A percentile compares a stretch with the other conserved stretches of the same genome.
phyloP scores from a whole-genome alignment of 2,888 invertebrate genomes.

The Blera fallax region DNA sequence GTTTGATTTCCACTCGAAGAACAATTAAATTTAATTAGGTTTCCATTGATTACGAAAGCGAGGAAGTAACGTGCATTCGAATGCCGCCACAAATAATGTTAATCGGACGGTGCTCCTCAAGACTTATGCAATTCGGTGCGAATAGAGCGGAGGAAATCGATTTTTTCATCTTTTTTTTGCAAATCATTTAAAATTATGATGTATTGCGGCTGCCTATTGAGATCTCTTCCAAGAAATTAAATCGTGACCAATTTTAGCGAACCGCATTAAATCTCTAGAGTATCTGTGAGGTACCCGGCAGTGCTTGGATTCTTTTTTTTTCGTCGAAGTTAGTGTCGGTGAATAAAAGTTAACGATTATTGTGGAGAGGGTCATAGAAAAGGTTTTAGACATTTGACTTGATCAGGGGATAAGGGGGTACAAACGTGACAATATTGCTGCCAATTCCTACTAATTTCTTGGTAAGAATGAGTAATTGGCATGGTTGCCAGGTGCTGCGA shows the following conservation, averaged over 20 bases:
- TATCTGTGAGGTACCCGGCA: no score
- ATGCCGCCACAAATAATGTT: neutral
- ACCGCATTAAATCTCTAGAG: neutral
- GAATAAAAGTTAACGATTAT: no score
- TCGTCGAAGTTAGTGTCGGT: no score
- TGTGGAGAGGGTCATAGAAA: no score
- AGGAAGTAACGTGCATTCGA: neutral
- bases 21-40: neutral
- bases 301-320: no score
- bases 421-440: no score
- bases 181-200: neutral
- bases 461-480: no score
- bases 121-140: neutral
- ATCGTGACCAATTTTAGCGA: neutral
- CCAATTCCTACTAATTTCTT: no score
- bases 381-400: no score
- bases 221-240: neutral
- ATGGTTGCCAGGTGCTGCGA: no score
- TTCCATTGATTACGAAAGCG: neutral
- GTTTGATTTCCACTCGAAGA: no score
- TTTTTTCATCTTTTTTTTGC: neutral
- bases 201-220: neutral
- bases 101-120: neutral
- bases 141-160: neutral
- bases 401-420: no score